Conservation (phyloP, 2,888 invertebrate species). For the Brenthis hecate region DNA sequence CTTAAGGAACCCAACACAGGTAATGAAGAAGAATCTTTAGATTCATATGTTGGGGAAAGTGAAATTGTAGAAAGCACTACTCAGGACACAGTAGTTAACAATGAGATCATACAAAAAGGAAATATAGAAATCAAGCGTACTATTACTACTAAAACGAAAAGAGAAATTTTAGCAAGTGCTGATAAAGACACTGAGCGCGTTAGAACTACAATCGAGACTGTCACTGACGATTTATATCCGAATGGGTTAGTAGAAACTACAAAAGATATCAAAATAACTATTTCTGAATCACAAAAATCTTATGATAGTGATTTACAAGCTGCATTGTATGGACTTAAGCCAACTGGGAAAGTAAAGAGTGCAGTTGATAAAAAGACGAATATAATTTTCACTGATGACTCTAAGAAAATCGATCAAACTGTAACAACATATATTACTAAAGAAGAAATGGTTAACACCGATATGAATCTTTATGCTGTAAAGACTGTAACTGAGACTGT, state of each 20-base stretch:
- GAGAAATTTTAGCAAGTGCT: constrained; percentile 74
- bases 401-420: constrained; percentile 70
- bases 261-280: constrained; percentile 78
- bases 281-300: constrained; percentile 76
- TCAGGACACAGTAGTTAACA: constrained; percentile 68
- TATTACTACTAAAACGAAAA: constrained; percentile 73
- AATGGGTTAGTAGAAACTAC: constrained; percentile 82
- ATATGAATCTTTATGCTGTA: constrained; percentile 69
- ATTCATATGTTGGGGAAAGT: constrained; percentile 56
- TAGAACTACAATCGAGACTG: constrained; percentile 81
- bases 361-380: constrained; percentile 78
- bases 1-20: constrained; percentile 48
- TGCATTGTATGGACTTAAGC: constrained; percentile 66
- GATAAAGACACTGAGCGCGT: constrained; percentile 80
- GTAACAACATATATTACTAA: constrained; percentile 71
- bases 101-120: constrained; percentile 65
- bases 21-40: constrained; percentile 48
- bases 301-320: constrained; percentile 73
- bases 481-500: constrained; percentile 75
- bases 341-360: constrained; percentile 72
- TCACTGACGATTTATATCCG: constrained; percentile 72
- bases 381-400: constrained; percentile 65
- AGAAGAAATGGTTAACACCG: constrained; percentile 68
- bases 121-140: constrained; percentile 63
- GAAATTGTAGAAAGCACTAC: constrained; percentile 70